Conservation (phyloP, 1,140 invertebrate species). For the Pararge aegeria region DNA sequence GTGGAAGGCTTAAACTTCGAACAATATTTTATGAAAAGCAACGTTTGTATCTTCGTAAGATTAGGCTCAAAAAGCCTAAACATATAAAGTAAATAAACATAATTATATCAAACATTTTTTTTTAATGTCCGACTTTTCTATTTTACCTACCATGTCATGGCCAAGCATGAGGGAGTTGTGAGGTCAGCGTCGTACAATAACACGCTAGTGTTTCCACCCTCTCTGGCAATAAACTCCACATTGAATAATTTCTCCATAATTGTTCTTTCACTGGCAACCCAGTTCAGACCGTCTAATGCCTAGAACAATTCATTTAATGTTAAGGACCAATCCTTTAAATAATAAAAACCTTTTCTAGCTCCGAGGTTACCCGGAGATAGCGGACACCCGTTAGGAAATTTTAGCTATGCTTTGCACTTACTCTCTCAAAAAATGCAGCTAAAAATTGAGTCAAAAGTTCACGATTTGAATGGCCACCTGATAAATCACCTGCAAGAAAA, state of each 20-base stretch:
- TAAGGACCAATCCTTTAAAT: too few species aligned
- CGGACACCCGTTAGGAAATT: too few species aligned
- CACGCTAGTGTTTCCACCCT: conserved; percentile 58
- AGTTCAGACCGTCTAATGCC: conserved; percentile 66
- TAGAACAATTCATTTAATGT: too few species aligned
- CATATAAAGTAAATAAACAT: too few species aligned
- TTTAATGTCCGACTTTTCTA: neutral
- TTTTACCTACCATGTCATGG: conserved; percentile 55
- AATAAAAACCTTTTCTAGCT: too few species aligned
- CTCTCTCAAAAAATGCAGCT: conserved; percentile 68
- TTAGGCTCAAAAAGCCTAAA: too few species aligned
- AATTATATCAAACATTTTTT: neutral
- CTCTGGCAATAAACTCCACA: conserved; percentile 50
- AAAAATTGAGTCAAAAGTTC: conserved; percentile 53
- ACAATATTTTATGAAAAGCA: too few species aligned
- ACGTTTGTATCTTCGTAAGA: too few species aligned
- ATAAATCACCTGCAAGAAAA: conserved; percentile 36
- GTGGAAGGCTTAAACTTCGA: too few species aligned
- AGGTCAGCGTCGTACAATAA: conserved; percentile 53
- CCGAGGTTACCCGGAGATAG: too few species aligned
- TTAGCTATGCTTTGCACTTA: too few species aligned
- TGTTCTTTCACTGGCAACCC: conserved; percentile 63
- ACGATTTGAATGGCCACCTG: conserved; percentile 33
- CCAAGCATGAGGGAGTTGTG: conserved; percentile 53
- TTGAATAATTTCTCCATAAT: conserved; percentile 53